Base-by-base conservation (phyloP, 2,888 invertebrate species). In the Doris montereyensis region DNA sequence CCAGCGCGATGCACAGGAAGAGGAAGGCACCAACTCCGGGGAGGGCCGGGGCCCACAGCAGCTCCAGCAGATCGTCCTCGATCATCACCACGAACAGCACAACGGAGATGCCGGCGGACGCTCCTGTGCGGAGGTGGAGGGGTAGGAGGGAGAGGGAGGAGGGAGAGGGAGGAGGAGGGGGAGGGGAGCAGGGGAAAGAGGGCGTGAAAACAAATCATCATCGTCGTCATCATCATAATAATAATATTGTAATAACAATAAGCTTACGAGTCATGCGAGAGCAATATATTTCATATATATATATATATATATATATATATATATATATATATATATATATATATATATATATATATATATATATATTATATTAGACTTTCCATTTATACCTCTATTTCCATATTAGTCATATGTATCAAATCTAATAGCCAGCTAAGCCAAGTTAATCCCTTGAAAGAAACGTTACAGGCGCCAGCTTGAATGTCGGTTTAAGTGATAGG, bases 11-110 rank as follows among this genome's bases (percentile, higher is more conserved):
- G 52, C 76, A 78, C 34, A 83, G 67, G 76, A 81, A 82, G 57
- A 84, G 81, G 17, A 78, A 73, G 0, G 81, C 84, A 5, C 84
- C 84, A 0, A 79, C 81, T 10, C 84, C 83, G 21, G 80, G 81
- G 13, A 84, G 76, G 41, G 82, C 82, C 0, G 84, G 84, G 0
- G 81, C 84, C 84, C 84, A 84, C 28, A 78, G 76, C 68, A 84
- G 74, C 60, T 78, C 76, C 34, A 77, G 82, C 4, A n/a, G 30
- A 0, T 84, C 80, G 32, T 81, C 80, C 62, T 84, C 83, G 32
- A 84, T 62, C 84, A 83, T 84, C 26, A 80, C 76, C 57, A 79
- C 82, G 78, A 84, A 84, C 3, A 84, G 79, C 4, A 82, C 76
- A 17, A 84, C 82, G 10, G 79, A 82, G 1, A 84, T 80, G 52